Base-by-base conservation (phyloP, 64 coral and sea anemone genomes). In the Pocillopora damicornis region DNA sequence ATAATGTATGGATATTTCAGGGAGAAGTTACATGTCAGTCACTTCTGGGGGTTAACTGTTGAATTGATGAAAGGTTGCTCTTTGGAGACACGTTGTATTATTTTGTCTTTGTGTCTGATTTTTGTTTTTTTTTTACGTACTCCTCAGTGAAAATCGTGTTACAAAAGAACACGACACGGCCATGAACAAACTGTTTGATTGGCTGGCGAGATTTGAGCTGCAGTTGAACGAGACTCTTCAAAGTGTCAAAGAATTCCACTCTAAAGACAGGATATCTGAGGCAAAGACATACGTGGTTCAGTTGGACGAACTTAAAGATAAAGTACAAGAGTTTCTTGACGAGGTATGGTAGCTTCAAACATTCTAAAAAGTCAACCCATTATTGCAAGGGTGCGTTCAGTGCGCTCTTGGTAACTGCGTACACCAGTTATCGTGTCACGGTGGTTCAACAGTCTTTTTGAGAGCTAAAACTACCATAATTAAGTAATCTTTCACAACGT, bases 201-300 rank as follows among this genome's bases (percentile, higher is more conserved):
- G 96, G 96, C 89, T 92, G 11, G 89, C 92, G 5, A 94, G 86
- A 58, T 98, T 98, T 68, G 96, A 94, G 63, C 79, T 78, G 63
- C 89, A 90, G 73, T 45, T 98, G 8, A 80, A 86, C 20, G 89
- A 87, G 60, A 94, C 92, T 35, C 64, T 94, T 34, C 45, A 58
- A 15, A 92, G 88, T 37, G 86, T 81, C 11, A 98, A 92, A 76
- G 96, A 98, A 11, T 98, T 98, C 58, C 76, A 98, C 76, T 83
- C 67, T 22, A 98, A 92, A 78, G 96, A 98, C 81, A 94, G 96
- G 51, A 60, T 98, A 38, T 98, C 92, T 7, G 96, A 98, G 76
- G 86, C 96, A 1, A 95, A 88, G 73, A 90, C 60, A 0, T 94
- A 98, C 61, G 74, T 98, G 13, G 60, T 67, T 59, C 92, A 94